phyloP scores from a whole-genome alignment of 2,888 invertebrate species.

The Epinotia brunnichana region DNA sequence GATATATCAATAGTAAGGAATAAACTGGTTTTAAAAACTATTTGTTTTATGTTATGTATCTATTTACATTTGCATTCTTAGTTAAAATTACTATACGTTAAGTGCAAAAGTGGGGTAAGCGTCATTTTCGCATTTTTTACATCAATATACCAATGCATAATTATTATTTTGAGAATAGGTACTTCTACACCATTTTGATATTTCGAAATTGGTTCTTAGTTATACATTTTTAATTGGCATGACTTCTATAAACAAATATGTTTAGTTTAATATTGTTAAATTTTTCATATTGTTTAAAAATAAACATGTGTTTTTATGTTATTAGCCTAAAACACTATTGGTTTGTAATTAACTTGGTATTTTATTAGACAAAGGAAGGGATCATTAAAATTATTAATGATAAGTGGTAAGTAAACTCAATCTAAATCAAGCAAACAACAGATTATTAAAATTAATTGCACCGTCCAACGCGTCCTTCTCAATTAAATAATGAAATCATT shows the following conservation, averaged over 20 bases:
- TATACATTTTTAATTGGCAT: neutral
- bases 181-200: too few species aligned
- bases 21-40: neutral
- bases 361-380: neutral
- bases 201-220: neutral
- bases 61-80: neutral
- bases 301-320: too few species aligned
- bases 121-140: neutral
- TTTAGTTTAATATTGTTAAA: too few species aligned
- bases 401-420: neutral
- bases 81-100: neutral
- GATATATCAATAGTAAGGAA: neutral
- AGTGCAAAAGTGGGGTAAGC: neutral
- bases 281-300: too few species aligned
- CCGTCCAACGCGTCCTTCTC: conserved; percentile 4
- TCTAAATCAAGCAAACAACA: conserved; percentile 4
- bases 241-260: neutral
- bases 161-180: too few species aligned
- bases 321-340: neutral
- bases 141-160: too few species aligned
- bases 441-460: conserved; percentile 33
- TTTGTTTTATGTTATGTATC: neutral
- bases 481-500: conserved; percentile 55
- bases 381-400: neutral
- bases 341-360: neutral